These are phyloP conservation scores for Acrocephalus kingi DNA, from an alignment of 2,113 vertebrate genomes.

Conservation along the genomic window DNA sequence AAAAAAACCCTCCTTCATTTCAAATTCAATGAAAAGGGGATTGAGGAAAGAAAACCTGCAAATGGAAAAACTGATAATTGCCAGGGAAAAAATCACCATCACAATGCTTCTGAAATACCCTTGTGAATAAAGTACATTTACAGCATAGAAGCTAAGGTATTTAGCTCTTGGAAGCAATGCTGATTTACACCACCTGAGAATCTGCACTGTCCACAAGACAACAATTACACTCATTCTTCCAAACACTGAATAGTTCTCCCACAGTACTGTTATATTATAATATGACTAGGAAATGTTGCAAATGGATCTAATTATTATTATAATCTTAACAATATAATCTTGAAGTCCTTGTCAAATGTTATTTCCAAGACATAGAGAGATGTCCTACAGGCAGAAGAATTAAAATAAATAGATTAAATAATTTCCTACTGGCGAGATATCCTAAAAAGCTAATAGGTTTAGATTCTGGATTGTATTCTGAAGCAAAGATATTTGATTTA, in stretches of 20 bases:
- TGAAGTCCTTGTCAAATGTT: conserved; percentile 65
- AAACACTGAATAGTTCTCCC: conserved; percentile 24
- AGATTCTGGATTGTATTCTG: conserved; percentile 56
- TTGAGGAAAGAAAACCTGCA: not conserved
- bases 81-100: not conserved
- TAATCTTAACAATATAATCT: conserved; percentile 63
- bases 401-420: conserved; percentile 77
- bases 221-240: not conserved
- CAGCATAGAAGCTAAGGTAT: not conserved
- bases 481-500: conserved; percentile 65
- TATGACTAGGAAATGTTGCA: conserved; percentile 67
- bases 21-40: not conserved
- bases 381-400: conserved; percentile 68
- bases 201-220: not conserved
- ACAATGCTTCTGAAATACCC: not conserved
- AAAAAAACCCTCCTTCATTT: not conserved
- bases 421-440: conserved; percentile 70
- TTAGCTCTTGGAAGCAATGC: not conserved
- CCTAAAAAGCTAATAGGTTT: conserved; percentile 71
- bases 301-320: conserved; percentile 70
- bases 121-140: not conserved
- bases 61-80: not conserved
- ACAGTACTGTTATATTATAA: conserved; percentile 48
- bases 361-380: conserved; percentile 73
- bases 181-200: conserved; percentile 26